Percentiles rank a stretch among this genome's conserved stretches.
These are phyloP conservation scores for Cranoglanis bouderius DNA, from an alignment of 2,113 vertebrate genomes.

Conservation along the genomic window DNA sequence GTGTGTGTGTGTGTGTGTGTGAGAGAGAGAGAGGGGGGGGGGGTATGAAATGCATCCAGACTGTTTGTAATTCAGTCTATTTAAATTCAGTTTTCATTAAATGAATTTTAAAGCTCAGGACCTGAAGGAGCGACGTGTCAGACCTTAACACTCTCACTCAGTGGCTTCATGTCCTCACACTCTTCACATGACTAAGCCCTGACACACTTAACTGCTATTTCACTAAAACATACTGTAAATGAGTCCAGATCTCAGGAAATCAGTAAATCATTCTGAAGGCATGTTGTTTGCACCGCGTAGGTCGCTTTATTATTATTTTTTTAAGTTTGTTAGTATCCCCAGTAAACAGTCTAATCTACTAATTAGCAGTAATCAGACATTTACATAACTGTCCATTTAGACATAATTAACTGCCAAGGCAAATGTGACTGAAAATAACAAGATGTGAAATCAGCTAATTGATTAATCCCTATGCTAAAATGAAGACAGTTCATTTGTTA, in stretches of 20 bases:
- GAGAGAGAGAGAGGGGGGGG: neutral
- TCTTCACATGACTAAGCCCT: neutral
- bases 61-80: neutral
- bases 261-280: neutral
- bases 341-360: neutral
- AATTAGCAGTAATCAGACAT: neutral
- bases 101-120: neutral
- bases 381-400: neutral
- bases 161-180: neutral
- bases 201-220: neutral
- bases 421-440: neutral
- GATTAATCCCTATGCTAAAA: neutral
- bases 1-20: neutral
- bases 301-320: neutral
- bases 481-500: neutral
- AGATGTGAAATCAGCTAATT: neutral
- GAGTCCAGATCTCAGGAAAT: neutral
- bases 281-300: neutral
- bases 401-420: neutral
- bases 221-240: neutral
- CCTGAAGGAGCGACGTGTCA: neutral
- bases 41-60: neutral
- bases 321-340: no score
- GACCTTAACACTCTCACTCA: neutral
- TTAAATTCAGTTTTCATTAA: neutral